phyloP scores from a whole-genome alignment of 1,140 invertebrate genomes.

The Ylistrum balloti region DNA sequence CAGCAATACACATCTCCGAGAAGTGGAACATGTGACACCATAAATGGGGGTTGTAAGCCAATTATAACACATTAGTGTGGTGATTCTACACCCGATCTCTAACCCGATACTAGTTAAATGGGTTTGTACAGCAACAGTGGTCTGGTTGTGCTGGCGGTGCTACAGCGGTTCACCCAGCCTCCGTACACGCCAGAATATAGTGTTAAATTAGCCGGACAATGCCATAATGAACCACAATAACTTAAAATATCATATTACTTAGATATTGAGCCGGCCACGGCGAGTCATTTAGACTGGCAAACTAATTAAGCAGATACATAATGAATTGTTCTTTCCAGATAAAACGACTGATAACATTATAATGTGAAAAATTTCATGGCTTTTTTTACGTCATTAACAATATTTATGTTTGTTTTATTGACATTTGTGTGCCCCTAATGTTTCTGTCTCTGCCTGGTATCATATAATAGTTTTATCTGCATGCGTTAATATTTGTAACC shows the following conservation, averaged over 20 bases:
- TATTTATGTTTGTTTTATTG: not conserved
- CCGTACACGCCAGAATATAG: not conserved
- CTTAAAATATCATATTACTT: constrained; percentile 36
- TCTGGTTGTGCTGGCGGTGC: not conserved
- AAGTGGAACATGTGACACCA: not conserved
- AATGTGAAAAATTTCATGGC: constrained; percentile 34
- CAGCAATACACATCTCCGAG: not conserved
- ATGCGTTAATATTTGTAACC: constrained; percentile 2
- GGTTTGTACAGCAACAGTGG: not conserved
- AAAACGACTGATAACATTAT: constrained; percentile 6
- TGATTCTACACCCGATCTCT: not conserved
- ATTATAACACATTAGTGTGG: constrained; percentile 19
- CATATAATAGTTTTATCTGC: not conserved
- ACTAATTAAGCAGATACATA: constrained; percentile 24
- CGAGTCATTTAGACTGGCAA: constrained; percentile 6
- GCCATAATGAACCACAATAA: not conserved
- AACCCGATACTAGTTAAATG: constrained; percentile 1
- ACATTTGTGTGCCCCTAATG: not conserved
- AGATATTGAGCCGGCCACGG: constrained; percentile 14
- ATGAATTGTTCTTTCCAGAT: constrained; percentile 35
- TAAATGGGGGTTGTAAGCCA: not conserved
- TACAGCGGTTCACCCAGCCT: not conserved
- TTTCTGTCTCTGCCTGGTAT: not conserved
- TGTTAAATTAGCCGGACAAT: constrained; percentile 33
- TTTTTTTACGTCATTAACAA: constrained; percentile 26